Evolutionary conservation across 2,113 vertebrate species (phyloP).

Genomic region (Psophia crepitans): DNA sequence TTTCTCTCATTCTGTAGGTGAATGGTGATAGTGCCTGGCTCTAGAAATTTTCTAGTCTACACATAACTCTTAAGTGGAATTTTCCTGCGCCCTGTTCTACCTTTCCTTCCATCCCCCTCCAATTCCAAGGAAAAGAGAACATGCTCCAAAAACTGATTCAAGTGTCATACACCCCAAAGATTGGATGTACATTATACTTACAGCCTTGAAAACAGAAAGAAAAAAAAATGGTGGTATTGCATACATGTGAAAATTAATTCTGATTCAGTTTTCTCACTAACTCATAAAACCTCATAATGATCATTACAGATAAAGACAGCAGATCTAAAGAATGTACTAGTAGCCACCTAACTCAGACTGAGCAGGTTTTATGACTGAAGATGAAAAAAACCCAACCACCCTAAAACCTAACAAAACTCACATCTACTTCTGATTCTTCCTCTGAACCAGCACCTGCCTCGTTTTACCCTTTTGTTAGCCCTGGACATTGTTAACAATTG

Average conservation of each 20-base stretch:
- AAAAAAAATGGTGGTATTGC: not conserved
- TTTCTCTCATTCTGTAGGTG: not conserved
- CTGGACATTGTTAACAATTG: not conserved
- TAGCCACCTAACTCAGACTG: not conserved
- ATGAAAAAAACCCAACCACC: not conserved
- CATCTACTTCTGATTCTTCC: not conserved
- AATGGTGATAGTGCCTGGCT: not conserved
- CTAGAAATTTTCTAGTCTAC: not conserved
- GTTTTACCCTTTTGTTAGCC: not conserved
- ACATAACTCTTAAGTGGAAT: not conserved
- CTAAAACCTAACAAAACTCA: not conserved
- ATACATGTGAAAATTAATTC: not conserved
- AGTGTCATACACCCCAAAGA: not conserved
- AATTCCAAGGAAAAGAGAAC: not conserved
- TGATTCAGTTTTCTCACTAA: not conserved
- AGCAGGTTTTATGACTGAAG: not conserved
- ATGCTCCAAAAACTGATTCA: not conserved
- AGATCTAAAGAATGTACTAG: not conserved
- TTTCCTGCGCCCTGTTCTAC: not conserved
- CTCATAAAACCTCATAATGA: not conserved
- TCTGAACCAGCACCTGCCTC: not conserved
- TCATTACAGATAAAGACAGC: not conserved
- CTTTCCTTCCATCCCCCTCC: not conserved
- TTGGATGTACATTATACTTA: not conserved
- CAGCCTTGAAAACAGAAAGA: not conserved